Conservation (phyloP, 2,113 vertebrate genomes). For the Peromyscus polionotus region DNA sequence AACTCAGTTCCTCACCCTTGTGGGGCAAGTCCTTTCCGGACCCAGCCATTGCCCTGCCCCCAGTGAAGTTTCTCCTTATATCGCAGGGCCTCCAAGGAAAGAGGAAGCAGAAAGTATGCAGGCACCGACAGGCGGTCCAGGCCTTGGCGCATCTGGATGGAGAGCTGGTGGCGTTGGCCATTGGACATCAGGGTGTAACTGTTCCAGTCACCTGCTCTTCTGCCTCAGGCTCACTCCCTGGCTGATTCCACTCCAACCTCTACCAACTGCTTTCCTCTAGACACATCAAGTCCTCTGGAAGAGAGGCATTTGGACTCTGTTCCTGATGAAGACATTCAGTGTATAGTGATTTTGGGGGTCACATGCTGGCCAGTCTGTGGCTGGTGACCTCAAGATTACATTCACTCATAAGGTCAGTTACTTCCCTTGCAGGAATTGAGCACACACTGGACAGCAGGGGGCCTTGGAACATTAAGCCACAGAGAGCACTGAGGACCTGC, state of each 20-base stretch:
- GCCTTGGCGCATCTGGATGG: neutral
- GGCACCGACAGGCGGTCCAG: rapidly evolving
- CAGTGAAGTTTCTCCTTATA: neutral
- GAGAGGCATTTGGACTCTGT: no score
- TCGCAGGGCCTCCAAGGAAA: neutral
- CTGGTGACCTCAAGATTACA: neutral
- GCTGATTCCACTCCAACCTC: neutral
- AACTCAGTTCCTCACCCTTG: neutral
- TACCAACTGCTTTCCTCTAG: neutral
- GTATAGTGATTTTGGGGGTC: neutral
- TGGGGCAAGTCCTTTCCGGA: no score
- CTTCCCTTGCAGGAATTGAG: neutral
- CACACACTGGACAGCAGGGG: neutral
- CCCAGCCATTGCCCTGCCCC: no score
- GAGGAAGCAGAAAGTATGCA: neutral
- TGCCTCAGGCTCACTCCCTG: neutral
- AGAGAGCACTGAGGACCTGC: rapidly evolving
- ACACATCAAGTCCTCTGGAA: neutral
- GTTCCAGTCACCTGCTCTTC: neutral
- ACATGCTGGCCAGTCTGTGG: no score
- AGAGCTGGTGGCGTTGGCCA: neutral
- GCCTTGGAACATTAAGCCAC: no score
- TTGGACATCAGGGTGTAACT: rapidly evolving
- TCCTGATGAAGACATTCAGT: no score
- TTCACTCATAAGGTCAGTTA: neutral